Evolutionary conservation across 2,113 vertebrate species (phyloP).

Genomic region (Hippocampus mohnikei): DNA sequence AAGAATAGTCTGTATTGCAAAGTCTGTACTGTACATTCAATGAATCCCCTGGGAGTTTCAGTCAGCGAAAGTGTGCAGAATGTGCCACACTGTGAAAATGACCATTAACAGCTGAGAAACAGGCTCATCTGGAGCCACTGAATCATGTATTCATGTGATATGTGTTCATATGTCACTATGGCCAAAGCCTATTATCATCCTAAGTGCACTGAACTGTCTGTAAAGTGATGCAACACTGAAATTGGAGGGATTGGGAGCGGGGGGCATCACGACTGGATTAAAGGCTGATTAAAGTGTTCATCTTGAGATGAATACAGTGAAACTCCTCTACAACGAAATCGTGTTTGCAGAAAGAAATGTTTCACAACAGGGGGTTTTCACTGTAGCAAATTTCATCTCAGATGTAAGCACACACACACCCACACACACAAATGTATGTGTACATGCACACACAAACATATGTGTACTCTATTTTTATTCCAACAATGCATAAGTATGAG

Average conservation of each 20-base stretch:
- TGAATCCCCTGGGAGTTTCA: constrained; percentile 14
- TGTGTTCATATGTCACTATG: constrained; percentile 8
- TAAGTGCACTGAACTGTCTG: constrained; percentile 22
- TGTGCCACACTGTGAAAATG: constrained; percentile 12
- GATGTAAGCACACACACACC: too few species aligned
- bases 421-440: too few species aligned
- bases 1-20: not conserved
- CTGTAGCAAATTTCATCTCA: too few species aligned
- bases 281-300: not conserved
- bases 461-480: too few species aligned
- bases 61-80: constrained; percentile 8
- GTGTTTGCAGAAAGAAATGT: too few species aligned
- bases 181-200: constrained; percentile 47
- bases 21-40: constrained; percentile 1
- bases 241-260: constrained; percentile 1
- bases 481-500: too few species aligned
- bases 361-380: too few species aligned
- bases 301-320: too few species aligned
- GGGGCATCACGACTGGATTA: constrained; percentile 44
- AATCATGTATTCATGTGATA: constrained; percentile 24
- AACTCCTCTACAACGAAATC: too few species aligned
- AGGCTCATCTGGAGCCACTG: constrained; percentile 36
- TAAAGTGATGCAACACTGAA: constrained; percentile 21
- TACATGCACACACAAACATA: too few species aligned
- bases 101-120: constrained; percentile 38